Base-by-base conservation (phyloP, 2,113 vertebrate genomes). In the Oryzias celebensis region DNA sequence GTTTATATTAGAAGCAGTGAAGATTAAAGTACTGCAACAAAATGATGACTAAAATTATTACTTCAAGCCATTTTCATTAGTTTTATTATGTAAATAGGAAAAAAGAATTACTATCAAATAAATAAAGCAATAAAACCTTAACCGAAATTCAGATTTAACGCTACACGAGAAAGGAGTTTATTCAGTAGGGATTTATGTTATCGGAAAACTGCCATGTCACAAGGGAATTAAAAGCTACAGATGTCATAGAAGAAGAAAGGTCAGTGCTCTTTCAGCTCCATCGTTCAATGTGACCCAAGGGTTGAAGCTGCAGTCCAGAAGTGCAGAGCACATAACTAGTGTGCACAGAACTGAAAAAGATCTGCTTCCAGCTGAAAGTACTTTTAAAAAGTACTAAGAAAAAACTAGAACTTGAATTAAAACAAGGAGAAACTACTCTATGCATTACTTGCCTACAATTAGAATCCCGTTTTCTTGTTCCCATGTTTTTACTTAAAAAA, bases 141-240 rank as follows among this genome's bases (percentile, higher is more conserved):
- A 28, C 26, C 26, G 26, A 3, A 36, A 8, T 36, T 36, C 36
- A 36, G 36, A 36, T 36, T 36, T 36, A 36, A 36, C 3, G 7
- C 36, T 36, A 36, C 36, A 36, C 8, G 36, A 36, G 36, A 36
- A 36, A 36, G 12, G 36, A 36, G 12, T 36, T 36, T 28, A 23
- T 18, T 57, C 50, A 62, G 43, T 41, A 41, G 54, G 60, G 49
- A 65, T 63, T 62, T 28, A 52, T 70, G 58, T 56, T 78, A 65
- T 73, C 67, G 45, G 46, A 53, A 69, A n/a, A 45, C 58, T 63
- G 22, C 65, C 68, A 69, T 75, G 62, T 73, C 62, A 82, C 71
- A 64, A 6, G 43, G 58, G 76, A 85, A 77, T 77, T 75, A 52
- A 54, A 71, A 26, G 7, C 36, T 36, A 36, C 36, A 46, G 45